A percentile compares a stretch with the other conserved stretches of the same genome.
These are phyloP conservation scores for Andrena minutula DNA, from an alignment of 2,888 invertebrate genomes.

Conservation along the genomic window DNA sequence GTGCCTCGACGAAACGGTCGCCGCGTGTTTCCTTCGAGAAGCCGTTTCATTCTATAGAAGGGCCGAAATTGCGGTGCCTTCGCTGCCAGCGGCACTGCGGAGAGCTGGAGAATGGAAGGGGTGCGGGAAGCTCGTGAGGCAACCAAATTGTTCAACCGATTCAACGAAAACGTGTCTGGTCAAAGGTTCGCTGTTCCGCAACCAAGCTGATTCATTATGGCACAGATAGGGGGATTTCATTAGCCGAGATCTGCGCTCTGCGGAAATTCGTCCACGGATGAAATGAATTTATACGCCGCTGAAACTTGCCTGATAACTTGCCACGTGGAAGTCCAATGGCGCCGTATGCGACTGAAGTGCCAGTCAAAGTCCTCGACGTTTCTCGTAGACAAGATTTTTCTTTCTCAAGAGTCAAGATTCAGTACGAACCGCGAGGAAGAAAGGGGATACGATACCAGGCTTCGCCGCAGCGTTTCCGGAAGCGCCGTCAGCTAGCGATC, in stretches of 20 bases:
- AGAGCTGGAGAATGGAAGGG: neutral
- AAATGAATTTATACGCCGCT: neutral
- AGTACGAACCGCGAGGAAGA: neutral
- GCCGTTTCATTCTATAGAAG: conserved; percentile 4
- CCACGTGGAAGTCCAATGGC: neutral
- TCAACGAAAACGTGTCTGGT: conserved; percentile 5
- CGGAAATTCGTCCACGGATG: neutral
- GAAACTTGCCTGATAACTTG: neutral
- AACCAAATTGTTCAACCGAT: neutral
- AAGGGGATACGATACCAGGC: conserved; percentile 18
- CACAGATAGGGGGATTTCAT: conserved; percentile 29
- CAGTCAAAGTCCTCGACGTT: neutral
- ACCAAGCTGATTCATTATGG: conserved; percentile 11
- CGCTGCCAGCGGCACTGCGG: neutral
- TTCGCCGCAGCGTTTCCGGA: conserved; percentile 43
- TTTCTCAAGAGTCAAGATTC: neutral
- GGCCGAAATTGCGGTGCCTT: neutral
- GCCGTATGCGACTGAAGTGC: neutral
- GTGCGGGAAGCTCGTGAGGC: neutral
- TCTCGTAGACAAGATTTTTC: neutral
- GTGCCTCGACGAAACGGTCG: neutral
- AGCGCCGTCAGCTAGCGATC: conserved; percentile 24
- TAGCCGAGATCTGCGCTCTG: neutral
- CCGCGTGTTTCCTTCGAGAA: conserved; percentile 9
- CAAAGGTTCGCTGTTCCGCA: conserved; percentile 36